These are phyloP conservation scores for Nannospalax galili DNA, from an alignment of 2,113 vertebrate genomes.

Conservation along the genomic window DNA sequence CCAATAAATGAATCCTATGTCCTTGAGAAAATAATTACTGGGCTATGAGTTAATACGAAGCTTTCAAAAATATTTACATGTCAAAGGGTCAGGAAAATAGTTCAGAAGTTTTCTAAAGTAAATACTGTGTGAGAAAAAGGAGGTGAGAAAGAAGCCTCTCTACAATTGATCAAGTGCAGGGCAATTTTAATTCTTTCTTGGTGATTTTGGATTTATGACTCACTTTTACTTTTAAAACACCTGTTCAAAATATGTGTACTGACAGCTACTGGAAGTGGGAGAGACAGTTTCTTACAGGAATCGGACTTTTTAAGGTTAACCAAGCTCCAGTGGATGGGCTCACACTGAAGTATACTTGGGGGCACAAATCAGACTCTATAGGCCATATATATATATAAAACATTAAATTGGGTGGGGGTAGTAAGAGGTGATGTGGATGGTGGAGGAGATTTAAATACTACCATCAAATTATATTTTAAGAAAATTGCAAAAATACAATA, in stretches of 20 bases:
- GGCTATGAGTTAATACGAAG: not conserved
- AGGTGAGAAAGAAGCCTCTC: not conserved
- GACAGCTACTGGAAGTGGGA: no score
- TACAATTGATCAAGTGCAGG: not conserved
- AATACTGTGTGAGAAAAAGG: not conserved
- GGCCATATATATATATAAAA: no score
- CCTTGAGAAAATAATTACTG: not conserved
- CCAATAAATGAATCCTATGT: not conserved
- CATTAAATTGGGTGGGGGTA: no score
- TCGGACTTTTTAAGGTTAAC: no score
- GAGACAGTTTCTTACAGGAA: no score
- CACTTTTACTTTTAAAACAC: not conserved
- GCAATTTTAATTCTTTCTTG: not conserved
- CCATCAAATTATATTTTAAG: no score
- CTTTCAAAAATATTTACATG: not conserved
- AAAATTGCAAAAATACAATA: no score
- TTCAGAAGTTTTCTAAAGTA: not conserved
- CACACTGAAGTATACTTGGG: no score
- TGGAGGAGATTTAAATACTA: no score
- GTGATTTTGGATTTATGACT: not conserved
- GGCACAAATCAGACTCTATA: no score
- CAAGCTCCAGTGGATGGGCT: no score
- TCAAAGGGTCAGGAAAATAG: not conserved
- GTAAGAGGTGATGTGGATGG: no score
- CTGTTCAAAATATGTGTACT: not conserved